A percentile compares a stretch with the other conserved stretches of the same genome.
Evolutionary conservation across 2,797 vertebrate genomes (phyloP).

Genomic region (Pipistrellus kuhlii): DNA sequence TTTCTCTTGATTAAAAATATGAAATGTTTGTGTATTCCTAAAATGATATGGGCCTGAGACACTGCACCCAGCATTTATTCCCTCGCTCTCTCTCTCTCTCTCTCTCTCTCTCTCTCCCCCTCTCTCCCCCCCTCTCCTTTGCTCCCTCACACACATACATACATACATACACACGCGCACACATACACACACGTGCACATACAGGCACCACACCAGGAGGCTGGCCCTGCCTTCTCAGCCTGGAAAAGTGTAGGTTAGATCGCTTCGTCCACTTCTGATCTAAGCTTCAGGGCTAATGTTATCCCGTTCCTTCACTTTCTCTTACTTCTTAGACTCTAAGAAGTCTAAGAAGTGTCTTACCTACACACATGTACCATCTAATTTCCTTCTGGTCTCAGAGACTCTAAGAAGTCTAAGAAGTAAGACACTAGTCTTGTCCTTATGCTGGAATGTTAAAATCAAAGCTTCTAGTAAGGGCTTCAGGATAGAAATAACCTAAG

Average conservation of each 20-base stretch:
- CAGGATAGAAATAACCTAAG: neutral
- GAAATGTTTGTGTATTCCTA: neutral
- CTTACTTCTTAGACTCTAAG: neutral
- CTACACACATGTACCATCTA: too few species aligned
- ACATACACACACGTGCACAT: neutral
- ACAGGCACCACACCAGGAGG: neutral
- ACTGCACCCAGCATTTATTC: neutral
- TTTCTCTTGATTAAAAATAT: slow-evolving; percentile 32
- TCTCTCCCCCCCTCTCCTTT: neutral
- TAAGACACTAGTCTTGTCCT: neutral
- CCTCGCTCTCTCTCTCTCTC: neutral
- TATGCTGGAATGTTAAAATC: neutral
- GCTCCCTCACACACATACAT: too few species aligned
- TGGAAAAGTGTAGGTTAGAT: neutral
- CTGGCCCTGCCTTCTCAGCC: neutral
- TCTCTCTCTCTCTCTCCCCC: neutral
- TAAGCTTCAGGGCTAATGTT: neutral
- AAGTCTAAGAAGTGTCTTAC: too few species aligned
- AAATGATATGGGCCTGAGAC: neutral
- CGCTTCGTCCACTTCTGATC: neutral
- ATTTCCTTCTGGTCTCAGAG: too few species aligned
- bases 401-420: too few species aligned
- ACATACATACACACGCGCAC: neutral
- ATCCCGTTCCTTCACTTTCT: neutral
- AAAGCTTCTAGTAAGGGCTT: neutral